phyloP scores from a whole-genome alignment of 2,888 invertebrate genomes.

The Epirrita christyi region DNA sequence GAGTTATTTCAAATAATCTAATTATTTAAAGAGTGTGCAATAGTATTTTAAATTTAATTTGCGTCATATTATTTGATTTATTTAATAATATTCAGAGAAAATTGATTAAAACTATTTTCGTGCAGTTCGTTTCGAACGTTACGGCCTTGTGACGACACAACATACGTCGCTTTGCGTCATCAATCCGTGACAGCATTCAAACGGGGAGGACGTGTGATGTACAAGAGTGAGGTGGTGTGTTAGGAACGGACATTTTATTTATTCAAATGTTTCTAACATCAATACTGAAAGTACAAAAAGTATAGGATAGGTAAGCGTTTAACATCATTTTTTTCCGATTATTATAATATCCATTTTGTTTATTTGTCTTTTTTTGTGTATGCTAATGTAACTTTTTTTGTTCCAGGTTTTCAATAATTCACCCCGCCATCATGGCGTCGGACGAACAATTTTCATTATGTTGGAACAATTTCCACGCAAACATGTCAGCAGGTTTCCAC shows the following conservation, averaged over 20 bases:
- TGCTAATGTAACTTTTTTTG: neutral
- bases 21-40: constrained; percentile 34
- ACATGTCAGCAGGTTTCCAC: constrained; percentile 89
- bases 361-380: no score
- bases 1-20: neutral
- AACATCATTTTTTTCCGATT: no score
- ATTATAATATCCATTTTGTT: no score
- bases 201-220: constrained; percentile 75
- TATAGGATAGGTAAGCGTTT: constrained; percentile 73
- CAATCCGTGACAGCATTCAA: constrained; percentile 74
- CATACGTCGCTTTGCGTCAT: constrained; percentile 77
- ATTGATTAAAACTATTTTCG: constrained; percentile 44
- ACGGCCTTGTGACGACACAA: constrained; percentile 70
- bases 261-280: constrained; percentile 80
- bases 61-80: neutral
- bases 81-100: neutral
- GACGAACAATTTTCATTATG: constrained; percentile 90
- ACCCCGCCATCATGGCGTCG: constrained; percentile 88
- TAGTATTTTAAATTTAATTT: neutral
- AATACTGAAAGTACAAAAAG: constrained; percentile 81
- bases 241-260: constrained; percentile 66
- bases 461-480: constrained; percentile 91
- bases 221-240: constrained; percentile 55
- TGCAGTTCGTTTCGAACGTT: constrained; percentile 51
- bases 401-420: constrained; percentile 65